These are phyloP conservation scores for Hippopotamus amphibius DNA, from an alignment of 2,113 vertebrate genomes.

Conservation along the genomic window DNA sequence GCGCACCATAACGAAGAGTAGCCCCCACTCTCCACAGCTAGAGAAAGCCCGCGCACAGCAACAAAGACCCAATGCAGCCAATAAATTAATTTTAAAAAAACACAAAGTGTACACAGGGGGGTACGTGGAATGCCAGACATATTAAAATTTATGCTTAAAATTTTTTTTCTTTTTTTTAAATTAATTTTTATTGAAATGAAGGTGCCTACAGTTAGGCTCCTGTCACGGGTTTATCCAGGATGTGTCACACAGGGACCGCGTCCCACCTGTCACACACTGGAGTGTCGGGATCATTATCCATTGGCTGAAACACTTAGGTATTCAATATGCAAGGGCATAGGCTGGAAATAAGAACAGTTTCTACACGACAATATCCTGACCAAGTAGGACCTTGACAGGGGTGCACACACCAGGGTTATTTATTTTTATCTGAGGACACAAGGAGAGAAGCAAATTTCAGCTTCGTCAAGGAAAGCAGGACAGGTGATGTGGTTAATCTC, in stretches of 20 bases:
- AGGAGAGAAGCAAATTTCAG: neutral
- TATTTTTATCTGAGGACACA: neutral
- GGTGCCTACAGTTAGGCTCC: too few relatives aligned
- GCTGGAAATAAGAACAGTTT: neutral
- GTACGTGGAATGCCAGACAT: rapidly evolving
- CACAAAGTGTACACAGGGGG: too few relatives aligned
- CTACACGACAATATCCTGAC: neutral
- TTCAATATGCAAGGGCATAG: neutral
- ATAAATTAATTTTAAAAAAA: too few relatives aligned
- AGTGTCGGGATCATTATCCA: neutral
- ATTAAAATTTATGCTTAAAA: neutral
- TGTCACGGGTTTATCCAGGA: neutral
- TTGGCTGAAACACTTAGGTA: neutral
- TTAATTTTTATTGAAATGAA: neutral
- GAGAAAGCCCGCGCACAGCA: too few relatives aligned
- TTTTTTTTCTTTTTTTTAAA: neutral
- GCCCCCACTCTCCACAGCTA: too few relatives aligned
- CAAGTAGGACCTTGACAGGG: neutral
- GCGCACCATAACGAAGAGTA: too few relatives aligned
- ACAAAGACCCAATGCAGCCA: too few relatives aligned
- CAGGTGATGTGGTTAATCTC: neutral
- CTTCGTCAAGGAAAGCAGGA: neutral
- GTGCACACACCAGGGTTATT: neutral
- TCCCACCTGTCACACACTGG: neutral
- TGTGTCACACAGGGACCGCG: neutral